These are phyloP conservation scores for Xiphophorus hellerii DNA, from an alignment of 2,113 vertebrate genomes.

Conservation along the genomic window DNA sequence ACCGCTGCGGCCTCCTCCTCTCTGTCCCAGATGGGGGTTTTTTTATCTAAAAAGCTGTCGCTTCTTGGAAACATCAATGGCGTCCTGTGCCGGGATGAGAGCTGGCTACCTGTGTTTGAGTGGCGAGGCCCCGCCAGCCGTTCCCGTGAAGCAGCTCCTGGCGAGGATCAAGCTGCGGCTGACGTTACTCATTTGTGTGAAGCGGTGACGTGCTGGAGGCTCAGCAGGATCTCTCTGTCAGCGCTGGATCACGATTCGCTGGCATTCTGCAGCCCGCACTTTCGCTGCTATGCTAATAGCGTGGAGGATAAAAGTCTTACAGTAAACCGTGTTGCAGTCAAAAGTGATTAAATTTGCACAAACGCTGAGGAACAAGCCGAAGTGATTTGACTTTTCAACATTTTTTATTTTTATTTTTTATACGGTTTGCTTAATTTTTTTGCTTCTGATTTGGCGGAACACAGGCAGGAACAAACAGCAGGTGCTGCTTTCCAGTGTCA, in stretches of 20 bases:
- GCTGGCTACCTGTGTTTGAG: slow-evolving; percentile 40
- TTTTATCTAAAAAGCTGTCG: background rate
- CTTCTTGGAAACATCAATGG: slow-evolving; percentile 15
- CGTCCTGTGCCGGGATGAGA: slow-evolving; percentile 19
- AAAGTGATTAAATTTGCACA: slow-evolving; percentile 1
- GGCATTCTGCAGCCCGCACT: slow-evolving; percentile 17
- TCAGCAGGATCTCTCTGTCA: slow-evolving; percentile 45
- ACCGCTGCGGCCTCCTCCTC: slow-evolving; percentile 3
- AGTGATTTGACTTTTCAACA: slow-evolving; percentile 24
- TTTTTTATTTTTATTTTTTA: slow-evolving; percentile 1
- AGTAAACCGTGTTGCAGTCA: slow-evolving; percentile 14
- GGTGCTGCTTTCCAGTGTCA: slow-evolving; percentile 41
- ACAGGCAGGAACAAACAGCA: slow-evolving; percentile 38
- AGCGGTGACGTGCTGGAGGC: slow-evolving; percentile 48
- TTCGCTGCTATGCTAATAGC: slow-evolving; percentile 2
- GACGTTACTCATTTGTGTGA: slow-evolving; percentile 54
- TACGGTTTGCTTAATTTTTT: slow-evolving; percentile 12
- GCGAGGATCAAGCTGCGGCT: slow-evolving; percentile 39
- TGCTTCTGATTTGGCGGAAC: slow-evolving; percentile 9
- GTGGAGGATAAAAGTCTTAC: background rate
- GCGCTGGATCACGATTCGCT: slow-evolving; percentile 40
- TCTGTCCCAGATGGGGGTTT: background rate
- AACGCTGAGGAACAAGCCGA: background rate
- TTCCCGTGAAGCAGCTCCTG: slow-evolving; percentile 32
- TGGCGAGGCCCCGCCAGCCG: slow-evolving; percentile 19